Evolutionary conservation across 2,113 vertebrate species (phyloP).

Genomic region (Sturnira hondurensis): DNA sequence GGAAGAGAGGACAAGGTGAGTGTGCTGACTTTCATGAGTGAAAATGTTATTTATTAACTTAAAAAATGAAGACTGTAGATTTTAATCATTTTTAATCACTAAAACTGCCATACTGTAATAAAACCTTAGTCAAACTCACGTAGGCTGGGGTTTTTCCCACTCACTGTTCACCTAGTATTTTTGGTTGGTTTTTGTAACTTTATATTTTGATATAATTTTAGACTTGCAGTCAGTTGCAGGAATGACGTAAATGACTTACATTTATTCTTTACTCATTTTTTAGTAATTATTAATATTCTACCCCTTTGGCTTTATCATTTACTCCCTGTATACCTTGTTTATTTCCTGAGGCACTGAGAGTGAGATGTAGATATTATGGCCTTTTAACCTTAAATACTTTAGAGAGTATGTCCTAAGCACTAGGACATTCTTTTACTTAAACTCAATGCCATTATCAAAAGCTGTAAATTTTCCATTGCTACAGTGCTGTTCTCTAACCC

Average conservation of each 20-base stretch:
- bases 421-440: not conserved
- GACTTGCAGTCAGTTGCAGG: not conserved
- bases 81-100: not conserved
- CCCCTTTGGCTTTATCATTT: not conserved
- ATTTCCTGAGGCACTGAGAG: not conserved
- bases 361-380: not conserved
- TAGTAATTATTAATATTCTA: not conserved
- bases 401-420: not conserved
- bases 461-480: not conserved
- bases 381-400: not conserved
- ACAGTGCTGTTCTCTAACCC: not conserved
- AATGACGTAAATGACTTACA: not conserved
- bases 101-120: not conserved
- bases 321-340: not conserved
- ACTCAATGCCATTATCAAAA: not conserved
- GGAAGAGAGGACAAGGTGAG: slow-evolving; percentile 94
- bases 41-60: not conserved
- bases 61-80: slow-evolving; percentile 11
- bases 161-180: not conserved
- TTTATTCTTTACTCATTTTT: not conserved
- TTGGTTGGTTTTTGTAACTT: not conserved
- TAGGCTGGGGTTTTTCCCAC: not conserved
- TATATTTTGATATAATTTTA: not conserved
- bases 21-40: not conserved
- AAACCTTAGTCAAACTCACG: not conserved